Base-by-base conservation (phyloP, 2,797 vertebrate genomes). In the Artibeus jamaicensis region DNA sequence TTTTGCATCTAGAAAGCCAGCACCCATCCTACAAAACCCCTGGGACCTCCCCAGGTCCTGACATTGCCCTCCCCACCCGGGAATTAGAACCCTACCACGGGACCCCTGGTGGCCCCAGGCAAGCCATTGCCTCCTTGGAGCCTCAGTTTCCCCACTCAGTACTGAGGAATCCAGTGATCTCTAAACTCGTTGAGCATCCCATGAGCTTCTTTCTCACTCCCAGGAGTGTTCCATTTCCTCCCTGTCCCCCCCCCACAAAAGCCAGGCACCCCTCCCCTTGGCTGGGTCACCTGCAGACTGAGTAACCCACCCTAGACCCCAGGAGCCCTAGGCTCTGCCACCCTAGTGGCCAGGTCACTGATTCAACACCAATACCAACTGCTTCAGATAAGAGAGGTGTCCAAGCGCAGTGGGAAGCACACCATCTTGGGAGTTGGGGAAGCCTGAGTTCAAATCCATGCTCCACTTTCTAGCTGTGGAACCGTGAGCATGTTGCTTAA, bases 261-360 rank as follows among this genome's bases (percentile, higher is more conserved):
- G 11, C 9, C 39, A 74, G 37, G 39, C 21, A 16, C 44, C 71
- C 37, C 29, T 59, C 93, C 53, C 67, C 34, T 76, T 2, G 3
- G 19, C 12, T 53, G 39, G 89, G 68, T 18, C 39, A 37, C 7
- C 18, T 62, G 21, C 19, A 86, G 73, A n/a, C 48, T 22, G 11
- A 44, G 15, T 12, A 70, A n/a, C 22, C 9, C 39, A 48, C n/a
- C 50, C 29, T 42, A 97, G 84, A 39, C 71, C 65, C 86, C 21
- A 34, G 79, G 91, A 96, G 93, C 94, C 71, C 83, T 86, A 94
- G 86, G 73, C 90, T 95, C 97, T 94, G 67, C 48, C 68, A 55
- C 94, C 88, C 94, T 94, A 85, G 57, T 7, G 73, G 5, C 42
- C 91, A 48, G 21, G 37, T 39, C 39, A 14, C n/a, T n/a, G 29